Base-by-base conservation (phyloP, 2,113 vertebrate species). In the Trichomycterus rosablanca region DNA sequence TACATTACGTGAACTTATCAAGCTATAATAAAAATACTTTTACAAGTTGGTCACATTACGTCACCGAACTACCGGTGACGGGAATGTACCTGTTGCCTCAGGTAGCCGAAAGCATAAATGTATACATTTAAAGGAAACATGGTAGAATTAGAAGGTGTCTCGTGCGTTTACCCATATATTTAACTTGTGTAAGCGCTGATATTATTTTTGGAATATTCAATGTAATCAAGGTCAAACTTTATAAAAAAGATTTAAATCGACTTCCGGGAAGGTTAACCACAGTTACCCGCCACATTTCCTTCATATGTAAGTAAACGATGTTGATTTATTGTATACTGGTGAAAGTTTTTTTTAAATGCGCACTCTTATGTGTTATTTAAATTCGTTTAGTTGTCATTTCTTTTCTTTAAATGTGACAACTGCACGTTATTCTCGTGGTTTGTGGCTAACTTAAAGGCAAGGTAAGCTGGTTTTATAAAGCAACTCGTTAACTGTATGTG, bases 71-170 rank as follows among this genome's bases (percentile, higher is more conserved):
- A n/a, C n/a, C n/a, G n/a, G n/a, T n/a, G n/a, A n/a, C 26, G 45
- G 19, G 43, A 14, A 11, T 55, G 39, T 58, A 72, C 70, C 70
- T 73, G 70, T 64, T 16, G 46, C 54, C 22, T 42, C 70, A 73
- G 70, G 70, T 68, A 56, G 22, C 2, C 40, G 14, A 40, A 24
- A 34, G n/a, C 14, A 19, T 32, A 20, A 3, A 14, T 22, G 16
- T 12, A 15, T 1, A 15, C 9, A 10, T 19, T 8, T 6, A 15
- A 39, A 20, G 32, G 7, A 39, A 42, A 14, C 24, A 23, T 26
- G 37, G 12, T 2, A 24, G 16, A 19, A 15, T 14, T 10, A 18
- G 16, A 34, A 1, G 24, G 11, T 37, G 5, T 14, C 24, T 52
- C 45, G 20, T 9, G 43, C 7, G 9, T 1, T 30, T n/a, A n/a